phyloP scores from a whole-genome alignment of 1,140 invertebrate genomes.

The Acromyrmex charruanus region DNA sequence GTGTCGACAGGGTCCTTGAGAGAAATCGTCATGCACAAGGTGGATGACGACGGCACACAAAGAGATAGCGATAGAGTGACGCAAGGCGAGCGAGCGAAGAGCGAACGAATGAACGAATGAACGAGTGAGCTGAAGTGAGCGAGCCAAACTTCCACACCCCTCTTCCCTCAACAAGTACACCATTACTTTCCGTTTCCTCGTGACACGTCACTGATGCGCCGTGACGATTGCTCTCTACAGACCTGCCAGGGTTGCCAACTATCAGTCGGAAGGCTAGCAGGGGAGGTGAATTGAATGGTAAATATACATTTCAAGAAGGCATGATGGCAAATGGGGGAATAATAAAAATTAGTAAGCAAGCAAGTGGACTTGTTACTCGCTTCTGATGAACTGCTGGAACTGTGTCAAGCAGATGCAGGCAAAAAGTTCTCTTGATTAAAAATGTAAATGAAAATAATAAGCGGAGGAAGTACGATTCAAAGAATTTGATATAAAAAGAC shows the following conservation, averaged over 20 bases:
- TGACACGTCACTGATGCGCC: slow-evolving; percentile 75
- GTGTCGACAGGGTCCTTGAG: slow-evolving; percentile 33
- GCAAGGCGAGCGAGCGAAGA: slow-evolving; percentile 58
- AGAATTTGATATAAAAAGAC: not conserved
- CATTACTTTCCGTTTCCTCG: slow-evolving; percentile 65
- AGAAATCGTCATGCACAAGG: slow-evolving; percentile 48
- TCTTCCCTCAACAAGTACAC: slow-evolving; percentile 23
- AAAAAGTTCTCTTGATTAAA: not conserved
- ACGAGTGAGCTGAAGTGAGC: slow-evolving; percentile 12
- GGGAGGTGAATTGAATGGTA: not conserved
- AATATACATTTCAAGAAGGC: not conserved
- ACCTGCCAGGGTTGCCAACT: slow-evolving; percentile 66
- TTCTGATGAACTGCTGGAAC: not conserved
- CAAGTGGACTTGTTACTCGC: not conserved
- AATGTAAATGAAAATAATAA: not conserved
- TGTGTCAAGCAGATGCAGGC: not conserved
- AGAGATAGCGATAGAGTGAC: slow-evolving; percentile 74
- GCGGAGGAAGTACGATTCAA: not conserved
- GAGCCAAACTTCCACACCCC: slow-evolving; percentile 33
- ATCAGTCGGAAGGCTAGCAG: slow-evolving; percentile 1
- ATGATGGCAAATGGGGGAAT: not conserved
- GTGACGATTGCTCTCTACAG: slow-evolving; percentile 61
- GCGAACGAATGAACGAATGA: slow-evolving; percentile 22
- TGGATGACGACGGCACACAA: slow-evolving; percentile 63
- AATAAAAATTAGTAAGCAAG: not conserved